phyloP scores from a whole-genome alignment of 23 tunicate genomes.

The Clavelina lepadiformis region DNA sequence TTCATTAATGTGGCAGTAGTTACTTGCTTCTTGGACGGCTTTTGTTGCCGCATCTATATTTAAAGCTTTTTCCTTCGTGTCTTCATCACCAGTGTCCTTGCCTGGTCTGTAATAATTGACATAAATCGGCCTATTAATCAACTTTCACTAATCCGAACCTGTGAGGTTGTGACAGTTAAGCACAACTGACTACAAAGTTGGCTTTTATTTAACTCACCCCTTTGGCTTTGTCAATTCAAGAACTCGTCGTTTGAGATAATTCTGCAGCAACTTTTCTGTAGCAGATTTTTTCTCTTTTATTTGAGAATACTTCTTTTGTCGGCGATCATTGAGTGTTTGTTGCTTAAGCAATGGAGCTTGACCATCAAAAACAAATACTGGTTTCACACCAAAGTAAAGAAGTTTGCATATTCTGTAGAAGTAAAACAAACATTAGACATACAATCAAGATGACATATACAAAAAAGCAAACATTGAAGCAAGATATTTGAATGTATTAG shows the following conservation, averaged over 20 bases:
- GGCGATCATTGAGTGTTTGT: conserved; percentile 51
- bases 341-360: conserved; percentile 68
- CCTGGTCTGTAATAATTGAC: background rate
- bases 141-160: too few relatives aligned
- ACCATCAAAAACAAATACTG: conserved; percentile 94
- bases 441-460: too few relatives aligned
- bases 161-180: too few relatives aligned
- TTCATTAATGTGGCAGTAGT: too few relatives aligned
- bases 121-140: too few relatives aligned
- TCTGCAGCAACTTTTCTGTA: conserved; percentile 61
- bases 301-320: conserved; percentile 34
- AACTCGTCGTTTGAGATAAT: conserved; percentile 56
- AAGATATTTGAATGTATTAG: too few relatives aligned
- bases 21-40: too few relatives aligned
- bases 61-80: too few relatives aligned
- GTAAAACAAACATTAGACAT: background rate
- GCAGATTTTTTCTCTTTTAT: conserved; percentile 46
- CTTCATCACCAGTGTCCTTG: too few relatives aligned
- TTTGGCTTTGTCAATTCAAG: conserved; percentile 31
- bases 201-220: conserved; percentile 8
- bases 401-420: conserved; percentile 71
- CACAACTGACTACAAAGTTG: too few relatives aligned
- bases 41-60: too few relatives aligned
- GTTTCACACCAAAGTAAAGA: conserved; percentile 80
- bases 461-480: too few relatives aligned